These are phyloP conservation scores for Leucozona laternaria DNA, from an alignment of 2,888 invertebrate genomes.

Conservation along the genomic window DNA sequence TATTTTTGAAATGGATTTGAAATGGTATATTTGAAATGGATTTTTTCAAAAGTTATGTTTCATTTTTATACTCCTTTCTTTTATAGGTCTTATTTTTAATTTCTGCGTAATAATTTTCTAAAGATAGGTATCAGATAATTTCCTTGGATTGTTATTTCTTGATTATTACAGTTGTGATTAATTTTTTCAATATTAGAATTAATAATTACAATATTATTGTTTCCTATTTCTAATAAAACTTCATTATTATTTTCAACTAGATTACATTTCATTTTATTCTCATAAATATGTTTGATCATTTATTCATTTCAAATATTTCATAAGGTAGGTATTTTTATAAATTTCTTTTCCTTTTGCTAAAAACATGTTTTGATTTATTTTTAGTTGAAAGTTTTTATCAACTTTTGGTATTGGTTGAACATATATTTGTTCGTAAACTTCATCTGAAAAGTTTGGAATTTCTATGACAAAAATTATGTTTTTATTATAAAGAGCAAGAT, in stretches of 20 bases:
- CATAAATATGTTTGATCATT: slow-evolving; percentile 23
- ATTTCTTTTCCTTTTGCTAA: neutral
- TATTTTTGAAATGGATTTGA: slow-evolving; percentile 7
- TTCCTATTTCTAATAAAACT: neutral
- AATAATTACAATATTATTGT: neutral
- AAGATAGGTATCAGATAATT: slow-evolving; percentile 18
- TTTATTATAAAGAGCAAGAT: neutral
- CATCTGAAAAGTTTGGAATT: too few relatives aligned
- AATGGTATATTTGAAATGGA: slow-evolving; percentile 1
- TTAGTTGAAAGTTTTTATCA: neutral
- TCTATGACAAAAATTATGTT: too few relatives aligned
- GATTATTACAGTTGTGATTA: slow-evolving; percentile 14
- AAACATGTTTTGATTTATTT: neutral
- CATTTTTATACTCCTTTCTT: neutral
- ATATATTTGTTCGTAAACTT: too few relatives aligned
- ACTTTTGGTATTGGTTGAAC: neutral
- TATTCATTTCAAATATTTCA: slow-evolving; percentile 10
- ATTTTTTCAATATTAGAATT: slow-evolving; percentile 8
- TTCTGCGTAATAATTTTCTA: slow-evolving; percentile 18
- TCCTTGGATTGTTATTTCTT: slow-evolving; percentile 13
- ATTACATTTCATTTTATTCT: slow-evolving; percentile 15
- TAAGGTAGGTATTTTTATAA: slow-evolving; percentile 7
- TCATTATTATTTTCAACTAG: neutral
- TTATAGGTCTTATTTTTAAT: neutral
- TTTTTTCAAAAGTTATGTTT: slow-evolving; percentile 11